phyloP scores from a whole-genome alignment of 2,888 invertebrate genomes.

The Troilus luridus region DNA sequence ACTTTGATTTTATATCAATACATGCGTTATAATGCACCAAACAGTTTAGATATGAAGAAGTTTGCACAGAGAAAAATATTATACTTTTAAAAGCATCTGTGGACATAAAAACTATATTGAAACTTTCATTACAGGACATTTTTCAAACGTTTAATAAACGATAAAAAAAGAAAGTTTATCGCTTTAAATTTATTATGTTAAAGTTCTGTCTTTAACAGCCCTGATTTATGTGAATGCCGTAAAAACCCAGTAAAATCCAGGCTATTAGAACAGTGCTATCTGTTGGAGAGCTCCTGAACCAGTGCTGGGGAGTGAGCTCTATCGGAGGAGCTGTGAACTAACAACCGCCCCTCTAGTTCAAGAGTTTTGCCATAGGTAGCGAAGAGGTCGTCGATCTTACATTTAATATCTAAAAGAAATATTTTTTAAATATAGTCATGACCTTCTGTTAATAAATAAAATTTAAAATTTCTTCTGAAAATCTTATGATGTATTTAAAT shows the following conservation, averaged over 20 bases:
- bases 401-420: not conserved
- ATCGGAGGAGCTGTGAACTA: not conserved
- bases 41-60: not conserved
- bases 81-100: not conserved
- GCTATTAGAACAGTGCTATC: not conserved
- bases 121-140: not conserved
- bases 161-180: conserved; percentile 42
- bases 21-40: not conserved
- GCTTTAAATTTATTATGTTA: conserved; percentile 31
- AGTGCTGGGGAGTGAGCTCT: not conserved
- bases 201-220: not conserved
- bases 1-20: no score
- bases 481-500: not conserved
- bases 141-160: conserved; percentile 17
- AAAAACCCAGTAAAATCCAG: conserved; percentile 26
- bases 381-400: not conserved
- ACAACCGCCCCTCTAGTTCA: not conserved
- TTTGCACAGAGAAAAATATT: not conserved
- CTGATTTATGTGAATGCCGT: conserved; percentile 17
- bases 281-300: conserved; percentile 27
- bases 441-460: not conserved
- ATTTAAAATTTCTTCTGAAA: not conserved
- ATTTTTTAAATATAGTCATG: not conserved
- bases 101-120: conserved; percentile 30
- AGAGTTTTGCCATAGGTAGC: conserved; percentile 23